Conservation (phyloP, 2,113 vertebrate species). For the Catharus minimus region DNA sequence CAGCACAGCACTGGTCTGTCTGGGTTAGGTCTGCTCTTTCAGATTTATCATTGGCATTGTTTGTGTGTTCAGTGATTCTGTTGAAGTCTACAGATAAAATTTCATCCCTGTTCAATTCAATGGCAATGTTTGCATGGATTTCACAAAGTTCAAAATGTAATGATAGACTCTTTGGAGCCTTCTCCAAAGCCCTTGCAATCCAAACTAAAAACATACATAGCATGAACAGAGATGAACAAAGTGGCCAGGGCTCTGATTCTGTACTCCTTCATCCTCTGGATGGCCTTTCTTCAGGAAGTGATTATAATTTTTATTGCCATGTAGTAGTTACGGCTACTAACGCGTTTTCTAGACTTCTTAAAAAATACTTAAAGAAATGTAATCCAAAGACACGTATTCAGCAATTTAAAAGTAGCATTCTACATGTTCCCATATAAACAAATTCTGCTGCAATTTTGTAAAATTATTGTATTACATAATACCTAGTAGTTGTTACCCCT, state of each 20-base stretch:
- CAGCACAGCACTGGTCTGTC: background rate
- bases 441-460: background rate
- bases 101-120: background rate
- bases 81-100: background rate
- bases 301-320: background rate
- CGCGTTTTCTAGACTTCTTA: background rate
- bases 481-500: background rate
- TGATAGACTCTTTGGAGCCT: background rate
- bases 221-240: background rate
- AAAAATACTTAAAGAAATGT: background rate
- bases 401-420: background rate
- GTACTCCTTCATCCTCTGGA: background rate
- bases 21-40: background rate
- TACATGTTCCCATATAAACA: background rate
- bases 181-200: background rate
- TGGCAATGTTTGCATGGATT: background rate
- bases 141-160: background rate
- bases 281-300: background rate
- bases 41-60: fast-evolving
- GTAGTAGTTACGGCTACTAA: background rate
- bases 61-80: background rate
- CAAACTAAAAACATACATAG: background rate
- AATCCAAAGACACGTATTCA: background rate
- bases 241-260: background rate
- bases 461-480: background rate